Evolutionary conservation across 2,888 invertebrate genomes (phyloP).

Genomic region (Patella pellucida): DNA sequence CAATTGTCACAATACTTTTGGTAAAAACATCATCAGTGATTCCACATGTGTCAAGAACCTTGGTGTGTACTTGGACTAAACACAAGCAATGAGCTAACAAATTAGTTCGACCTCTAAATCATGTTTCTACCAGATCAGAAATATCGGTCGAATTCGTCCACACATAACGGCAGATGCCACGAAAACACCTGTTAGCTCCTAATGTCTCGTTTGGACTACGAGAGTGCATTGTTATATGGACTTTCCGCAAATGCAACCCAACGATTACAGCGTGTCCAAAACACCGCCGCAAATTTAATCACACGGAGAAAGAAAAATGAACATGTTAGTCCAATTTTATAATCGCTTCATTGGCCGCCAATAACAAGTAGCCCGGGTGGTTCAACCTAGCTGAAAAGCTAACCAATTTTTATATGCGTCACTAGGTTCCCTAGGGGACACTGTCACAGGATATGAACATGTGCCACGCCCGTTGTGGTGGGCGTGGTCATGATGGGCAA

Average conservation of each 20-base stretch:
- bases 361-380: no score
- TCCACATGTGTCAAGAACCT: background rate
- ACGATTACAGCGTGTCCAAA: background rate
- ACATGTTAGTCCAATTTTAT: background rate
- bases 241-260: background rate
- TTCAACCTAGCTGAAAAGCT: no score
- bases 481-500: no score
- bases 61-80: slow-evolving; percentile 13
- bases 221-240: background rate
- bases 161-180: slow-evolving; percentile 23
- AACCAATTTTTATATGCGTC: no score
- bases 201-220: slow-evolving; percentile 7
- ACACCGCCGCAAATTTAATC: background rate
- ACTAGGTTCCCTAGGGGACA: no score
- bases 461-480: no score
- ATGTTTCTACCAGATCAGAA: slow-evolving; percentile 23
- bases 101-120: slow-evolving; percentile 22
- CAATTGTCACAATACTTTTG: background rate
- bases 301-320: background rate
- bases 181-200: slow-evolving; percentile 14
- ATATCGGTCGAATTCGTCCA: slow-evolving; percentile 27
- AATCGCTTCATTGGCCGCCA: background rate
- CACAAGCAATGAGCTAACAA: slow-evolving; percentile 13
- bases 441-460: no score
- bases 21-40: background rate